Conservation (phyloP, 2,888 invertebrate species). For the Harmothoe impar region DNA sequence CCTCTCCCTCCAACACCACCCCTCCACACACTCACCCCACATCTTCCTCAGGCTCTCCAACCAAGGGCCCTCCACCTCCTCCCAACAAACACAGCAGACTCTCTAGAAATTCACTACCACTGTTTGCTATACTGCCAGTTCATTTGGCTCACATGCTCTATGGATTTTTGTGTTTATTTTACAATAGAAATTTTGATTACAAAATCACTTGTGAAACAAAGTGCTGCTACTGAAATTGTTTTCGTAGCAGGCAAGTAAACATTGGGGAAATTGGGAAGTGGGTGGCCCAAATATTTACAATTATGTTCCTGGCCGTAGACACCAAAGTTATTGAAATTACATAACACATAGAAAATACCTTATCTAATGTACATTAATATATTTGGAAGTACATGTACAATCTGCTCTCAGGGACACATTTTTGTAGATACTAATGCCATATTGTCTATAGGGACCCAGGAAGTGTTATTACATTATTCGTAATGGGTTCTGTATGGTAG, state of each 20-base stretch:
- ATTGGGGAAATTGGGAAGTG: too few species aligned
- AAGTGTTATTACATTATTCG: too few species aligned
- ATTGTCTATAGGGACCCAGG: too few species aligned
- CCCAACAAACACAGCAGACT: not conserved
- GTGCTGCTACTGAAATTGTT: not conserved
- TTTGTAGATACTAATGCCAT: too few species aligned
- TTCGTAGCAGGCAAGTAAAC: not conserved
- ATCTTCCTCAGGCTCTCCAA: not conserved
- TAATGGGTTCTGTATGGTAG: too few species aligned
- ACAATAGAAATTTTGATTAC: slow-evolving; percentile 20
- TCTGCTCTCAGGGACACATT: too few species aligned
- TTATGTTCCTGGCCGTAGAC: too few species aligned
- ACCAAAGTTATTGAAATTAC: too few species aligned
- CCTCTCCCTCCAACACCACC: not conserved
- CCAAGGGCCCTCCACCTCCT: not conserved
- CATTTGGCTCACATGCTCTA: not conserved
- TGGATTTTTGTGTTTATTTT: slow-evolving; percentile 7
- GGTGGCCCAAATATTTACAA: too few species aligned
- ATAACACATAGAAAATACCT: too few species aligned
- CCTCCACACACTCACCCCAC: not conserved
- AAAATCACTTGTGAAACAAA: slow-evolving; percentile 18
- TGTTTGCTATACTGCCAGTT: not conserved
- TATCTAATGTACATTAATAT: too few species aligned
- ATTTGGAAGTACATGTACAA: too few species aligned
- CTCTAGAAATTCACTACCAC: not conserved